Evolutionary conservation across 2,888 invertebrate genomes (phyloP).

Genomic region (Oxycera nigricornis): DNA sequence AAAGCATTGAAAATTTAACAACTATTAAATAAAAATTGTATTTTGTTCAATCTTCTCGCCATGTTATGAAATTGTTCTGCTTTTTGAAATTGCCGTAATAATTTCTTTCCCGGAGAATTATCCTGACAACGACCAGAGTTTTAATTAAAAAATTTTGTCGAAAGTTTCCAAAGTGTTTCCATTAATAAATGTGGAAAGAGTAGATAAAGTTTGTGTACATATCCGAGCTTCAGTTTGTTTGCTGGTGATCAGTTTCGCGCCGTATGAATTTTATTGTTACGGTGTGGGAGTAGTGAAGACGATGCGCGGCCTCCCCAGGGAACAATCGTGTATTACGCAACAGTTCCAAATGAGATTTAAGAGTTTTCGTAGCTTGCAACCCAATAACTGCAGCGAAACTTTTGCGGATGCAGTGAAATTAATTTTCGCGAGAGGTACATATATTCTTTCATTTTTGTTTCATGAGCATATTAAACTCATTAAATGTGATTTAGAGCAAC

Average conservation of each 20-base stretch:
- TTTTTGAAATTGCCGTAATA: slow-evolving; percentile 1
- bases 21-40: neutral
- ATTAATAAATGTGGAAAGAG: slow-evolving; percentile 1
- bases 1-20: too few relatives aligned
- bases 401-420: slow-evolving; percentile 31
- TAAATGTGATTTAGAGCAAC: slow-evolving; percentile 29
- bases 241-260: neutral
- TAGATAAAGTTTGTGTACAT: slow-evolving; percentile 4
- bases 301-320: neutral
- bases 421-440: slow-evolving; percentile 25
- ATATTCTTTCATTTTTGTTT: slow-evolving; percentile 5
- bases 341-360: neutral
- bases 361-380: neutral
- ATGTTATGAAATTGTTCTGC: slow-evolving; percentile 6
- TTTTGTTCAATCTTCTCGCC: neutral
- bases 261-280: neutral
- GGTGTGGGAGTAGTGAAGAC: neutral
- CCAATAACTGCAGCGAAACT: slow-evolving; percentile 12
- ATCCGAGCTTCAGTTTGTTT: neutral
- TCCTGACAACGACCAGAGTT: slow-evolving; percentile 16
- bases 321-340: neutral
- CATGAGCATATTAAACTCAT: slow-evolving; percentile 24
- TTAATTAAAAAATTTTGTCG: slow-evolving; percentile 18
- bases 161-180: slow-evolving; percentile 10
- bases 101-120: slow-evolving; percentile 3